A percentile compares a stretch with the other conserved stretches of the same genome.
These are phyloP conservation scores for Mesopsocus fuscifrons DNA, from an alignment of 2,888 invertebrate genomes.

Conservation along the genomic window DNA sequence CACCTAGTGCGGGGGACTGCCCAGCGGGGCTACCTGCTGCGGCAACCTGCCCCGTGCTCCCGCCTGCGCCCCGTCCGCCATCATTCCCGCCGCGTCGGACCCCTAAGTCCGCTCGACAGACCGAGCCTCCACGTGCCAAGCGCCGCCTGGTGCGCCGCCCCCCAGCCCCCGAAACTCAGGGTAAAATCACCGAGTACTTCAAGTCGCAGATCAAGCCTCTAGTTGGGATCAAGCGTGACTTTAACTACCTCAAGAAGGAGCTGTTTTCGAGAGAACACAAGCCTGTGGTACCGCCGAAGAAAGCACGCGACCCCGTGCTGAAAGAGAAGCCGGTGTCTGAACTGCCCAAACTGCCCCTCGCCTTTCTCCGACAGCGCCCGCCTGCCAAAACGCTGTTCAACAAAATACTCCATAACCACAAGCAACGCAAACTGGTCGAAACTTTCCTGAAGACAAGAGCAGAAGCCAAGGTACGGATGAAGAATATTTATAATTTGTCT, in stretches of 20 bases:
- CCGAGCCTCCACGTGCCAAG: background rate
- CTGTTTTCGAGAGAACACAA: constrained; percentile 22
- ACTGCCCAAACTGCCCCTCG: background rate
- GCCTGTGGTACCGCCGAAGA: constrained; percentile 21
- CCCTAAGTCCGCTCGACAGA: background rate
- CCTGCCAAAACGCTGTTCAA: constrained; percentile 2
- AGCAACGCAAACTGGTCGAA: background rate
- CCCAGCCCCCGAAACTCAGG: constrained; percentile 31
- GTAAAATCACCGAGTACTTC: constrained; percentile 70
- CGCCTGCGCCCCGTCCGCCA: no score
- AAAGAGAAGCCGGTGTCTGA: constrained; percentile 5
- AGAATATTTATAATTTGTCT: no score
- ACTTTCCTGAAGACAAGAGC: background rate
- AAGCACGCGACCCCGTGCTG: constrained; percentile 21
- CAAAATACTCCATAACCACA: constrained; percentile 5
- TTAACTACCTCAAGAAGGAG: constrained; percentile 13
- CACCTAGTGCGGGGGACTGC: constrained; percentile 9
- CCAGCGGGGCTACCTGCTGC: constrained; percentile 12
- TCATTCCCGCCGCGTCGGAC: background rate
- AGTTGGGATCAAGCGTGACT: constrained; percentile 14
- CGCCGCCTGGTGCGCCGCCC: background rate
- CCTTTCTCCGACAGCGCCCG: background rate
- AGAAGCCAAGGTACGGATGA: constrained; percentile 3
- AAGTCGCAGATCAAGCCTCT: constrained; percentile 27
- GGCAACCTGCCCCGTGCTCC: constrained; percentile 9